phyloP scores from a whole-genome alignment of 2,888 invertebrate species.

The Miltochrista miniata region DNA sequence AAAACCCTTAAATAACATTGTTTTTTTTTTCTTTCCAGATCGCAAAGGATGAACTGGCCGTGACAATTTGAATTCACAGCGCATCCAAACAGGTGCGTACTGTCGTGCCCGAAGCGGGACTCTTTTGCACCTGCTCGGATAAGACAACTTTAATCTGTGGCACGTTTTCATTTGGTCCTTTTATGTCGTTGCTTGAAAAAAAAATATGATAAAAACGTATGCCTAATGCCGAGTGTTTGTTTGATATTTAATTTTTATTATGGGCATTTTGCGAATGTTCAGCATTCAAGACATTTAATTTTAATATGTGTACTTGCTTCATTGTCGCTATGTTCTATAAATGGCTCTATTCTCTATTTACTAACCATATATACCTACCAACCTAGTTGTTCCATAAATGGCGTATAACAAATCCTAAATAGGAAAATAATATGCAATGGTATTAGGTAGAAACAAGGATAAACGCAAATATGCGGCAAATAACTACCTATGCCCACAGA shows the following conservation, averaged over 20 bases:
- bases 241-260: too few relatives aligned
- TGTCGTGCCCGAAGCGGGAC: constrained; percentile 7
- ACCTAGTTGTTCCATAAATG: neutral
- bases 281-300: too few relatives aligned
- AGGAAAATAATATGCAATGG: too few relatives aligned
- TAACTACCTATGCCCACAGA: neutral
- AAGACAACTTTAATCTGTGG: constrained; percentile 26
- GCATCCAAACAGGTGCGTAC: constrained; percentile 60
- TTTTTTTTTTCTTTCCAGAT: constrained; percentile 47
- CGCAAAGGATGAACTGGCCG: constrained; percentile 50
- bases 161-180: constrained; percentile 28
- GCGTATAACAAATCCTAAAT: too few relatives aligned
- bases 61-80: constrained; percentile 44
- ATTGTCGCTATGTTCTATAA: too few relatives aligned
- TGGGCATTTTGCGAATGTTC: too few relatives aligned
- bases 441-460: neutral
- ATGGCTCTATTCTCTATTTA: too few relatives aligned
- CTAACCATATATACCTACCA: too few relatives aligned
- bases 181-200: neutral
- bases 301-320: too few relatives aligned
- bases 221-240: too few relatives aligned
- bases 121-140: constrained; percentile 34
- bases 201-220: too few relatives aligned
- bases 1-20: too few relatives aligned
- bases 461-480: neutral